phyloP scores from a whole-genome alignment of 2,888 invertebrate species.

The Pseudolycoriella hygida region DNA sequence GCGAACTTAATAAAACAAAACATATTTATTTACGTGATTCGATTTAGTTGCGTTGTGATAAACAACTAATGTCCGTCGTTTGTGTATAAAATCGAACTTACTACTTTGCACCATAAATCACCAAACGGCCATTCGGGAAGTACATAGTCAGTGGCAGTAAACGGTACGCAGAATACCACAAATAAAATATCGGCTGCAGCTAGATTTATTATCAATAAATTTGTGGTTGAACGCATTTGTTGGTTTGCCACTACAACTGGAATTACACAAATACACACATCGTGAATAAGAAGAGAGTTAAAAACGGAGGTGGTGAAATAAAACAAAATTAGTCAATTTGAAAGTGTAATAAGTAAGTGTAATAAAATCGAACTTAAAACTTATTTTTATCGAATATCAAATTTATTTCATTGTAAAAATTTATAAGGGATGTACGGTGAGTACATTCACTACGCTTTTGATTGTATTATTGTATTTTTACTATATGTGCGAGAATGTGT shows the following conservation, averaged over 20 bases:
- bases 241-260: constrained; percentile 69
- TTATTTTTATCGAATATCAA: background rate
- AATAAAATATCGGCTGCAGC: constrained; percentile 83
- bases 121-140: constrained; percentile 83
- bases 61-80: background rate
- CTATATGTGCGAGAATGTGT: too few species aligned
- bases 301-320: too few species aligned
- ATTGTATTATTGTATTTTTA: too few species aligned
- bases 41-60: too few species aligned
- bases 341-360: too few species aligned
- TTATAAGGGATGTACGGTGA: too few species aligned
- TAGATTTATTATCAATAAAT: constrained; percentile 76
- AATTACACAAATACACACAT: constrained; percentile 7
- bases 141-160: constrained; percentile 81
- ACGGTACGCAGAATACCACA: constrained; percentile 85
- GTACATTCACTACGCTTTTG: too few species aligned
- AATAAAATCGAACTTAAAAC: too few species aligned
- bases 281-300: too few species aligned
- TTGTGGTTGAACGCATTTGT: constrained; percentile 86
- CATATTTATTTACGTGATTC: background rate
- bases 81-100: constrained; percentile 7
- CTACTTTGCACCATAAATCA: constrained; percentile 64
- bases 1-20: background rate
- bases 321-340: too few species aligned
- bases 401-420: too few species aligned